Evolutionary conservation across 2,888 invertebrate genomes (phyloP), one percentile per base, ranked within the genome.

Genomic region (Phengaris arion): DNA sequence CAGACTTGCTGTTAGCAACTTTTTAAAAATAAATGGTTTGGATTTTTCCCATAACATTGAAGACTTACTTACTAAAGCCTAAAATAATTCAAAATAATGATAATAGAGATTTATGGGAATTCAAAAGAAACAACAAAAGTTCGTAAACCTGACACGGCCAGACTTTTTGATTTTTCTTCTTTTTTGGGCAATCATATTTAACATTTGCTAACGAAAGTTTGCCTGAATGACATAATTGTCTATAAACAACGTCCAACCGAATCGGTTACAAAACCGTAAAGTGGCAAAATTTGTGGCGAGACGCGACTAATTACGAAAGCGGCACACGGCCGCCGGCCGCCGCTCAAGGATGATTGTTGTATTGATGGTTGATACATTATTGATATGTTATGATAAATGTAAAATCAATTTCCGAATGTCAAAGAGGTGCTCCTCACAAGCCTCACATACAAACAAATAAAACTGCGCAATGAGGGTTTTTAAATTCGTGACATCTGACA

Each of bases 251-350:
- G 15, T 59, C 22, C 15, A 22, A 45, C 64, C 64, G 64, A 35
- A 64, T 64, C 35, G 64, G 64, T 64, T 64, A 64, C 64, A 35
- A 64, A 64, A 64, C 64, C 64, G 64, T 64, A 64, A 59, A 59
- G 35, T 64, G 64, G 64, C 48, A 70, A 70, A 70, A 70, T 68
- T 68, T 46, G 64, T 45, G 45, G 64, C 15, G 48, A 69, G 69
- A 69, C 69, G 69, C n/a, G 69, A 70, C 70, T 70, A 51, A 70
- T 70, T 70, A 70, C 48, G 70, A 70, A 70, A 70, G 70, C 48
- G 70, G 70, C 48, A 70, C 70, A 70, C 48, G 70, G 70, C 70
- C 69, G 69, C 9, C 48, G 9, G 48, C 59, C 70, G 51, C 6
- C 48, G 51, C 48, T 48, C 48, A 70, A 70, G 70, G 70, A 22